phyloP scores from a whole-genome alignment of 2,797 vertebrate species.

The Manis javanica region DNA sequence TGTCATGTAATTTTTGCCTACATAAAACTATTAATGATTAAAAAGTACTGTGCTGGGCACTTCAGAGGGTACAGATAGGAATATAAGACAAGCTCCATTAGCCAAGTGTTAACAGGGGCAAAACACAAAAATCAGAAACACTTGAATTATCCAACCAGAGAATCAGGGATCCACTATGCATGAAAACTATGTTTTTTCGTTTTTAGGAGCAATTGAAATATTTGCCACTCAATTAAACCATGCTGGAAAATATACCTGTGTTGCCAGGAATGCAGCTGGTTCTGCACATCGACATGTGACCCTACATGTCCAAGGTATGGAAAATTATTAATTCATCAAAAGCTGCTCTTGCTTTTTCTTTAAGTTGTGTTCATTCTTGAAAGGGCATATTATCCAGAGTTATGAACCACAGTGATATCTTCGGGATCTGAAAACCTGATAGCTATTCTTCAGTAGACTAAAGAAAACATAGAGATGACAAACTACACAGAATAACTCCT shows the following conservation, averaged over 20 bases:
- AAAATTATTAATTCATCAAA: not conserved
- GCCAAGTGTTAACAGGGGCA: too few relatives aligned
- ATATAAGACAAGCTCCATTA: not conserved
- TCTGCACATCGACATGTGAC: slow-evolving; percentile 92
- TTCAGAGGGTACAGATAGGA: not conserved
- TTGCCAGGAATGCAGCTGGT: slow-evolving; percentile 93
- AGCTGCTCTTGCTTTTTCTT: not conserved
- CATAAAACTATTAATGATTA: not conserved
- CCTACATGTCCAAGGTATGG: slow-evolving; percentile 94
- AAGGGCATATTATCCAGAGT: not conserved
- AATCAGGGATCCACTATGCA: not conserved
- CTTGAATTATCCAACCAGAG: not conserved
- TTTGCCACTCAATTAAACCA: slow-evolving; percentile 90
- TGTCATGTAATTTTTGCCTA: not conserved
- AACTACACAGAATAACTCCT: not conserved
- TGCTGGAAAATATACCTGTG: slow-evolving; percentile 92
- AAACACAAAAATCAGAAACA: not conserved
- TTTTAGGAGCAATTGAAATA: slow-evolving; percentile 91
- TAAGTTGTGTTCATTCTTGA: not conserved
- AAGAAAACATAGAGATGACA: not conserved
- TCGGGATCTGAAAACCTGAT: not conserved
- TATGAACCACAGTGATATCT: not conserved
- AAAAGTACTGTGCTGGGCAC: not conserved
- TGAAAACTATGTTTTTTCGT: not conserved
- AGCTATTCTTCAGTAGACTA: not conserved